These are phyloP conservation scores for Podargus strigoides DNA, from an alignment of 2,797 vertebrate species.

Conservation along the genomic window DNA sequence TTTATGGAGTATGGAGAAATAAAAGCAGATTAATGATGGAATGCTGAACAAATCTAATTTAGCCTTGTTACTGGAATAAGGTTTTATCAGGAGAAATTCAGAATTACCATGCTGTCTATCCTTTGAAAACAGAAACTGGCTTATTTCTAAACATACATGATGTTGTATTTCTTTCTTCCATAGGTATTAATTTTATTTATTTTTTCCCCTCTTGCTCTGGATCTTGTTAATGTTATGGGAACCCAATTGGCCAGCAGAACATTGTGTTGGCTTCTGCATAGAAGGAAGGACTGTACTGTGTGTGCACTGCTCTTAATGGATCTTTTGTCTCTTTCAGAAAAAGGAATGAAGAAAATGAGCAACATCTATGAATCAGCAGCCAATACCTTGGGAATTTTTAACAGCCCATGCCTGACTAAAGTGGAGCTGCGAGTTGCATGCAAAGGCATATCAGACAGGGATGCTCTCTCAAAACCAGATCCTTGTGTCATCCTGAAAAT, in stretches of 20 bases:
- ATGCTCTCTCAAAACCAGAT: constrained; percentile 96
- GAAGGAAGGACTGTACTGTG: neutral
- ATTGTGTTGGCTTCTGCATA: neutral
- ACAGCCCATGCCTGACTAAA: constrained; percentile 95
- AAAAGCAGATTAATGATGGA: neutral
- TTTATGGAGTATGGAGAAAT: neutral
- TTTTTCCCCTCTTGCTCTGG: neutral
- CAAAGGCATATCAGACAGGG: constrained; percentile 94
- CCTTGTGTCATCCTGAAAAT: constrained; percentile 98
- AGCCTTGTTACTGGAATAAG: neutral
- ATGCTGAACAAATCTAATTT: neutral
- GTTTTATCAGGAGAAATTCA: neutral
- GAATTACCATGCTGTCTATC: neutral
- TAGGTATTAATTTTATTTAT: neutral
- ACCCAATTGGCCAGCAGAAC: neutral
- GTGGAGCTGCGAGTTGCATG: constrained; percentile 95
- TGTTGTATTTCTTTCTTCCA: neutral
- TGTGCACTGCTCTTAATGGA: neutral
- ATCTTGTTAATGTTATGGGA: neutral
- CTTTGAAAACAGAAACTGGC: neutral
- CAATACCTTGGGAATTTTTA: constrained; percentile 96
- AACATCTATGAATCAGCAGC: constrained; percentile 99
- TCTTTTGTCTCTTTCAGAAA: constrained; percentile 43
- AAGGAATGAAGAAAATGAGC: constrained; percentile 88
- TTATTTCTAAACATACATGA: neutral